Percentiles rank a stretch among this genome's conserved stretches.
Evolutionary conservation across 2,113 vertebrate species (phyloP).

Genomic region (Brienomyrus brachyistius): DNA sequence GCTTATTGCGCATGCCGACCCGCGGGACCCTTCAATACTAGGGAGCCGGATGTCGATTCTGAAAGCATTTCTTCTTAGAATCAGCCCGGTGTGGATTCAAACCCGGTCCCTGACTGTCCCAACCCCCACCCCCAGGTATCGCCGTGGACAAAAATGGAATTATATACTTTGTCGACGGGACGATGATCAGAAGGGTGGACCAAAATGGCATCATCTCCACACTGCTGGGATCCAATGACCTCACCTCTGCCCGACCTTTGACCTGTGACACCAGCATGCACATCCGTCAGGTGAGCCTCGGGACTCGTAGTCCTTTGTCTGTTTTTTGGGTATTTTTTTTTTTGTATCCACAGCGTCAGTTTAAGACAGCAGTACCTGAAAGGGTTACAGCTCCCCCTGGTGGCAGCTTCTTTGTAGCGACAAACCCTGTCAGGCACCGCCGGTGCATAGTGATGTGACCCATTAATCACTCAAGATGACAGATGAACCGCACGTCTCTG

Average conservation of each 20-base stretch:
- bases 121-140: slow-evolving; percentile 67
- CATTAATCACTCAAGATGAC: slow-evolving; percentile 7
- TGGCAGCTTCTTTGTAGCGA: slow-evolving; percentile 22
- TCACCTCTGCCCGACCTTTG: slow-evolving; percentile 89
- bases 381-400: slow-evolving; percentile 35
- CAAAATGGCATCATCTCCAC: slow-evolving; percentile 97
- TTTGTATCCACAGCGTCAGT: background rate
- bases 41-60: slow-evolving; percentile 37
- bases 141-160: slow-evolving; percentile 90
- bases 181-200: slow-evolving; percentile 97
- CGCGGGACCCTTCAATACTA: slow-evolving; percentile 33
- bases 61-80: slow-evolving; percentile 25
- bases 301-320: background rate
- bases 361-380: background rate
- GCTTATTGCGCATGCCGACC: background rate
- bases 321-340: background rate
- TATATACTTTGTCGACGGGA: slow-evolving; percentile 97
- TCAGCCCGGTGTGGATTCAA: slow-evolving; percentile 32
- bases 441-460: background rate
- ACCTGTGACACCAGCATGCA: slow-evolving; percentile 99
- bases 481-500: background rate
- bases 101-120: background rate
- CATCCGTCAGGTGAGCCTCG: slow-evolving; percentile 81
- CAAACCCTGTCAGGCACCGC: background rate
- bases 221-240: slow-evolving; percentile 88